Base-by-base conservation (phyloP, 2,888 invertebrate genomes). In the Automeris io region DNA sequence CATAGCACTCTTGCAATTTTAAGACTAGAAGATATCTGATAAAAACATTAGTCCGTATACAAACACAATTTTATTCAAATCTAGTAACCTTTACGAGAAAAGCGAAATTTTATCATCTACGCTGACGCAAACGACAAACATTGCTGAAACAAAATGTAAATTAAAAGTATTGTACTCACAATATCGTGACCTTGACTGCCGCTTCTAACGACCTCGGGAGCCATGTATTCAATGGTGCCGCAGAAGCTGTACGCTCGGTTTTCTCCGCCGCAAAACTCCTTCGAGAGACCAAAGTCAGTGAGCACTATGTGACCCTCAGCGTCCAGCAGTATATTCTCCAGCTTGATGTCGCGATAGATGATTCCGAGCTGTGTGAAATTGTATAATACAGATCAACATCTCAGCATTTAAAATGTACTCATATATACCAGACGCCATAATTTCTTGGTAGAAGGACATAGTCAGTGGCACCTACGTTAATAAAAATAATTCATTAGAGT, bases 211-310 rank as follows among this genome's bases (percentile, higher is more conserved):
- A 92, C 92, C 70, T 93, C 95, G 0, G 96, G 98, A 12, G 98
- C 98, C 98, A 99, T 99, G 79, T 99, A 99, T 74, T 99, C 98
- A 59, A 98, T 95, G 47, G 98, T 99, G 11, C 99, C 99, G 75
- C 99, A 99, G 87, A 98, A 99, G 46, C 97, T 98, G 86, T 97
- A 97, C 0, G 99, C 95, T 46, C 97, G 87, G 66, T 92, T 92
- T 63, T 95, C 93, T 0, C 76, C 85, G 6, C 83, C 85, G 42
- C 94, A 90, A 73, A 96, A 93, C 82, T 98, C 97, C 85, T 99
- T 99, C 71, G 97, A 97, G 25, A 99, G 90, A 1, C 99, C 99
- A 80, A 99, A 99, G 88, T 99, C 99, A 1, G 99, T 98, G 41
- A 99, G 87, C 35, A 98, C 96, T 46, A 99, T 94, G 80, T 99